phyloP scores from a whole-genome alignment of 1,140 invertebrate genomes.

The Diploscapter pachys region DNA sequence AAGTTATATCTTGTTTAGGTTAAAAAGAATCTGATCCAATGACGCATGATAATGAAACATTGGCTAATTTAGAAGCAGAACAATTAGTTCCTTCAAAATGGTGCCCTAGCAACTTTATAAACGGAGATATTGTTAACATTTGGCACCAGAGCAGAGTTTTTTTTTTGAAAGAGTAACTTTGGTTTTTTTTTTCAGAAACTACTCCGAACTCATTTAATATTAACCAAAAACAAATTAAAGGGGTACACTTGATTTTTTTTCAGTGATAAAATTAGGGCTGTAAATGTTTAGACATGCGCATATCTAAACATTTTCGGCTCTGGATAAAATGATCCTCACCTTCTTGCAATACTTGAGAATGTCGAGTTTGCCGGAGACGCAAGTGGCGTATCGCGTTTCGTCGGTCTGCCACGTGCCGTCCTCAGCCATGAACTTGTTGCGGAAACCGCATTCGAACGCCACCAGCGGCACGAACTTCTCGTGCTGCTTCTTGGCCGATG shows the following conservation, averaged over 20 bases:
- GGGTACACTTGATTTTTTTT: neutral
- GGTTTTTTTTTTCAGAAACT: neutral
- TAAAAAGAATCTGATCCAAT: no score
- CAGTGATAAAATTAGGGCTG: conserved; percentile 14
- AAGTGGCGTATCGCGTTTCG: conserved; percentile 49
- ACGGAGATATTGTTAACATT: no score
- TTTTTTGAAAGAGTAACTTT: neutral
- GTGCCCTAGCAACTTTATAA: no score
- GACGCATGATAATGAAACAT: no score
- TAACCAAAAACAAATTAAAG: conserved; percentile 5
- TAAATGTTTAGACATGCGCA: no score
- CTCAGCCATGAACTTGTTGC: conserved; percentile 55
- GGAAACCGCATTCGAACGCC: conserved; percentile 57
- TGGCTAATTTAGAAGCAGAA: no score
- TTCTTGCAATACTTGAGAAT: conserved; percentile 59
- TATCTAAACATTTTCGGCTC: neutral
- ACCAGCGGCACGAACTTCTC: conserved; percentile 56
- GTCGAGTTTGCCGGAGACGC: conserved; percentile 55
- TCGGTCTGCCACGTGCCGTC: conserved; percentile 52
- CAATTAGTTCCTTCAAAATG: no score
- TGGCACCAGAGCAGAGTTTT: no score
- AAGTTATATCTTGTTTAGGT: no score
- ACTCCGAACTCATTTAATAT: neutral
- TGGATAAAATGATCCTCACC: conserved; percentile 27
- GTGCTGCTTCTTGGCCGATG: conserved; percentile 39